Base-by-base conservation (phyloP, 1,140 invertebrate genomes). In the Drosophila kanapiae region DNA sequence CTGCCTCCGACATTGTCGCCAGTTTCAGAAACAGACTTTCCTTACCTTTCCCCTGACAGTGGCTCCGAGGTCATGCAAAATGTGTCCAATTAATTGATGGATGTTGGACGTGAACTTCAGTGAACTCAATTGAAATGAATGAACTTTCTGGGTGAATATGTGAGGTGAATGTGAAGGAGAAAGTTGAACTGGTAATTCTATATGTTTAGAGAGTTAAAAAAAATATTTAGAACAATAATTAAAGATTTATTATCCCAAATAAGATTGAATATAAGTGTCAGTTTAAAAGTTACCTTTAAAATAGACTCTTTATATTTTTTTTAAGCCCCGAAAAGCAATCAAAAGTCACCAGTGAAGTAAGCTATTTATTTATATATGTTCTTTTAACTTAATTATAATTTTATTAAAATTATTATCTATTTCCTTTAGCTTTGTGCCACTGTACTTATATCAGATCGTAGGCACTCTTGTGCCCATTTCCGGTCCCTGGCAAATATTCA, bases 1-100 rank as follows among this genome's bases (percentile, higher is more conserved):
- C 64, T 80, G 72, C 53, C 84, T 68, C 38, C 53, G 59, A 69
- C 63, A 78, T 64, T 87, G 80, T 87, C 83, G 77, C 80, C 68
- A 84, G 80, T 74, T 76, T 71, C 51, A 72, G 43, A 16, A 48
- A 23, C 69, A 72, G 67, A 29, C 51, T 11, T 43, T 42, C 29
- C 11, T 13, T 68, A 71, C 60, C 40, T 64, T 69, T 33, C 49
- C 29, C 40, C n/a, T 23, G 48, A 78, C 75, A 78, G 75, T 78
- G 75, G 58, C 59, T 40, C 23, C 35, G 43, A 53, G 57, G 58
- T 70, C 35, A 47, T 42, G 37, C 27, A 42, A 45, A 67, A 45
- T 43, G 74, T 65, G 72, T 57, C 51, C 51, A 54, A 40, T 38
- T 74, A 75, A 75, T 63, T 54, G 37, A 61, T 75, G 42, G 53